phyloP scores from a whole-genome alignment of 2,113 vertebrate species.

The Gymnorhina tibicen region DNA sequence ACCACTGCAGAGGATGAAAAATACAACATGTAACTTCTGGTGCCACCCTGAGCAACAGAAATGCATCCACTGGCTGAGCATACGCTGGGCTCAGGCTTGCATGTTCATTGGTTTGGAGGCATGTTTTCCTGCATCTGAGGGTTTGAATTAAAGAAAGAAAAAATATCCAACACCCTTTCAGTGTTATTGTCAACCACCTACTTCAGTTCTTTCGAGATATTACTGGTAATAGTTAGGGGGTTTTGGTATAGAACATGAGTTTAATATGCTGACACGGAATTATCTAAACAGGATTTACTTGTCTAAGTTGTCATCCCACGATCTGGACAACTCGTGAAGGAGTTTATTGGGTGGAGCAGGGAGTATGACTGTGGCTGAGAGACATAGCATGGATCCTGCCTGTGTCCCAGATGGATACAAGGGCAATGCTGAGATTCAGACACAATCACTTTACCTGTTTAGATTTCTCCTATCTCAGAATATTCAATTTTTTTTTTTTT shows the following conservation, averaged over 20 bases:
- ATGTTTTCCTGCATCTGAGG: slow-evolving; percentile 9
- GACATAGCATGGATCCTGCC: accelerated
- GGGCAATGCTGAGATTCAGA: background rate
- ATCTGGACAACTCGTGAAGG: background rate
- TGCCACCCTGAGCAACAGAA: slow-evolving; percentile 33
- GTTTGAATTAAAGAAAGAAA: slow-evolving; percentile 11
- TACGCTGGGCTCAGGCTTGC: background rate
- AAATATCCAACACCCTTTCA: background rate
- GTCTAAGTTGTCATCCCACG: background rate
- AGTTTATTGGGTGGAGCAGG: background rate
- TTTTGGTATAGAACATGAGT: background rate
- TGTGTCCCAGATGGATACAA: background rate
- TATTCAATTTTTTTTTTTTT: background rate
- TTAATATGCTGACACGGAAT: background rate
- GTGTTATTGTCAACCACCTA: slow-evolving; percentile 32
- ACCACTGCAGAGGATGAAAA: slow-evolving; percentile 46
- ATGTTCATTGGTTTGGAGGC: slow-evolving; percentile 18
- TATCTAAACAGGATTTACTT: background rate
- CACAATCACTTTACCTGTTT: background rate
- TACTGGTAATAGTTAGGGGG: background rate
- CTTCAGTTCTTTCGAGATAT: background rate
- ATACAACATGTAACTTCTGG: slow-evolving; percentile 15
- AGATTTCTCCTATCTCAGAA: background rate
- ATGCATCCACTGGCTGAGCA: background rate
- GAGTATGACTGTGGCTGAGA: background rate